Evolutionary conservation across 2,888 invertebrate genomes (phyloP).

Genomic region (Lissocephala sabroskyi): DNA sequence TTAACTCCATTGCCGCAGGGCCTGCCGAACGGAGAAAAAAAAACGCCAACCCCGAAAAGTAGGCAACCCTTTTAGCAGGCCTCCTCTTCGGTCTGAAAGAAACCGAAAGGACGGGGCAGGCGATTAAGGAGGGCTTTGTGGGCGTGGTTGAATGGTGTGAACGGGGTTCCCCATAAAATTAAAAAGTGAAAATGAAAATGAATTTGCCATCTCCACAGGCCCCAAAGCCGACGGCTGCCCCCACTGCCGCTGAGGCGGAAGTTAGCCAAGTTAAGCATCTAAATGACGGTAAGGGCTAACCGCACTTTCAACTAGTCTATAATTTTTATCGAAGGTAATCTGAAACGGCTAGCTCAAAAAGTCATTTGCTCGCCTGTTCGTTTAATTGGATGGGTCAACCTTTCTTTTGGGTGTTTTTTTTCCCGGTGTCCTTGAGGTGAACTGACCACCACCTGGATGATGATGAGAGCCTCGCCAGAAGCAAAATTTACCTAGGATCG

Average conservation of each 20-base stretch:
- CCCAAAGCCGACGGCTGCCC: too few relatives aligned
- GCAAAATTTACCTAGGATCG: too few relatives aligned
- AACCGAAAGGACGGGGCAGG: neutral
- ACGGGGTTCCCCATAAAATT: neutral
- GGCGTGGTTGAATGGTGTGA: too few relatives aligned
- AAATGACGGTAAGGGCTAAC: constrained; percentile 28
- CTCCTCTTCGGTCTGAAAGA: neutral
- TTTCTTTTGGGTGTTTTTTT: too few relatives aligned
- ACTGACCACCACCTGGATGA: too few relatives aligned
- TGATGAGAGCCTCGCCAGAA: too few relatives aligned
- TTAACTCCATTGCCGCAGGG: constrained; percentile 50
- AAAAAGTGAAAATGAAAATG: constrained; percentile 2
- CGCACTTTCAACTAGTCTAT: constrained; percentile 44
- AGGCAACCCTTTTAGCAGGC: constrained; percentile 3
- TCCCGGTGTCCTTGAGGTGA: too few relatives aligned
- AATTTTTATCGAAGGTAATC: constrained; percentile 57
- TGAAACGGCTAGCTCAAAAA: constrained; percentile 24
- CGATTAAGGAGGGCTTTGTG: neutral
- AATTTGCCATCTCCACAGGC: too few relatives aligned
- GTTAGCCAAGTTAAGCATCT: constrained; percentile 29
- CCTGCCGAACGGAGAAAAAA: constrained; percentile 7
- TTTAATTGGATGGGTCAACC: constrained; percentile 41
- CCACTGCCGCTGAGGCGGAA: too few relatives aligned
- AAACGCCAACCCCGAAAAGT: constrained; percentile 1
- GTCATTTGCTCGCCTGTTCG: constrained; percentile 24